Percentiles rank a stretch among this genome's conserved stretches.
These are phyloP conservation scores for Biston stratarius DNA, from an alignment of 2,888 invertebrate genomes.

Conservation along the genomic window DNA sequence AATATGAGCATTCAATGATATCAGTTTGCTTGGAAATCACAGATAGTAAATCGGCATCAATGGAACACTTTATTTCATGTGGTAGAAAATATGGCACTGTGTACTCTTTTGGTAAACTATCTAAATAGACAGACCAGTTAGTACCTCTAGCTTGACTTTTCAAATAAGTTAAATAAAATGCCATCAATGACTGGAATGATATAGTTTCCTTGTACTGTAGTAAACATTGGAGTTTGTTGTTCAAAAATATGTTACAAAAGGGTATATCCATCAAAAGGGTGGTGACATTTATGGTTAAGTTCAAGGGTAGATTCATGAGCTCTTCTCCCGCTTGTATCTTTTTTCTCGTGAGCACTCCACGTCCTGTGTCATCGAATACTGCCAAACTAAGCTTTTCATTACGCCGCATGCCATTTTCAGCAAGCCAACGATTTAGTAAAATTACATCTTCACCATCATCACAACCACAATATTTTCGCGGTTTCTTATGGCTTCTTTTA, in stretches of 20 bases:
- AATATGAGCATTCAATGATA: conserved; percentile 75
- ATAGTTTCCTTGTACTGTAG: conserved; percentile 69
- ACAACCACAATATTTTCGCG: conserved; percentile 66
- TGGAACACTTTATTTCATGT: conserved; percentile 79
- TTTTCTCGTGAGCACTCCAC: conserved; percentile 90
- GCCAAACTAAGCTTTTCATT: conserved; percentile 85
- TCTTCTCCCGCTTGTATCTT: conserved; percentile 85
- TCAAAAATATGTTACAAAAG: conserved; percentile 81
- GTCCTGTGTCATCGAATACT: conserved; percentile 89
- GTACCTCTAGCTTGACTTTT: conserved; percentile 84
- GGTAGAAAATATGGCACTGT: conserved; percentile 90
- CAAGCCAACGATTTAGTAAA: conserved; percentile 84
- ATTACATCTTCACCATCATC: conserved; percentile 72
- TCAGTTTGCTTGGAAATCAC: conserved; percentile 82
- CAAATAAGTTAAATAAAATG: conserved; percentile 91
- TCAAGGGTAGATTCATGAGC: conserved; percentile 87
- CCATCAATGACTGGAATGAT: conserved; percentile 90
- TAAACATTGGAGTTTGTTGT: conserved; percentile 78
- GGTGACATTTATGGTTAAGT: conserved; percentile 86
- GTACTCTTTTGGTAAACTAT: conserved; percentile 89
- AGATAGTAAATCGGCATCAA: conserved; percentile 86
- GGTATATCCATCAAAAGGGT: conserved; percentile 83
- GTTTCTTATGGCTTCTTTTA: conserved; percentile 67
- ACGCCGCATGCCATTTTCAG: conserved; percentile 84
- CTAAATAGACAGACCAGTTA: conserved; percentile 88